Evolutionary conservation across 1,140 invertebrate genomes (phyloP).

Genomic region (Drosophila navojoa): DNA sequence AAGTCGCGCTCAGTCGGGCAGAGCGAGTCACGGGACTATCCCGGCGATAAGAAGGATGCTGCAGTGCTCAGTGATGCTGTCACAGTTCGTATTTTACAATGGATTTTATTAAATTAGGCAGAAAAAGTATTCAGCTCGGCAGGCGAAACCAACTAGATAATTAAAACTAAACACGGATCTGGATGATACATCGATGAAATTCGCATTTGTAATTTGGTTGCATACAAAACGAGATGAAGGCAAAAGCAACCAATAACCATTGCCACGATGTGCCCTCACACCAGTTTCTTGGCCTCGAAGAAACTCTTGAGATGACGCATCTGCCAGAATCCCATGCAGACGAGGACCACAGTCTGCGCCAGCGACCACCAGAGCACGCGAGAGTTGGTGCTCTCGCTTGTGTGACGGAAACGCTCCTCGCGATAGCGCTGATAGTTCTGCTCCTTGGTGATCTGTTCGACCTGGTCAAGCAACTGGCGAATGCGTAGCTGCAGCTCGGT

Average conservation of each 20-base stretch:
- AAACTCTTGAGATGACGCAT: constrained; percentile 99
- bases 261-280: constrained; percentile 86
- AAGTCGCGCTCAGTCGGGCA: constrained; percentile 54
- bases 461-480: constrained; percentile 97
- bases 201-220: constrained; percentile 45
- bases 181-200: constrained; percentile 66
- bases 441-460: constrained; percentile 99
- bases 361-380: constrained; percentile 99
- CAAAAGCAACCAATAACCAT: constrained; percentile 27
- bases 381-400: constrained; percentile 98
- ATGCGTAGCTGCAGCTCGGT: constrained; percentile 97
- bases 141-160: constrained; percentile 49
- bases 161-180: constrained; percentile 68
- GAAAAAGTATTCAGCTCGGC: constrained; percentile 54
- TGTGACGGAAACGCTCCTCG: constrained; percentile 98
- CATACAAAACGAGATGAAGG: constrained; percentile 42
- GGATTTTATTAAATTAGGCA: constrained; percentile 80
- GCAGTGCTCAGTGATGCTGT: background rate
- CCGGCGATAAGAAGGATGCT: constrained; percentile 45
- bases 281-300: constrained; percentile 99
- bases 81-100: constrained; percentile 64
- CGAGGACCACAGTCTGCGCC: constrained; percentile 94
- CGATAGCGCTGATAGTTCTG: constrained; percentile 99
- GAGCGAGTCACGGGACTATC: constrained; percentile 67
- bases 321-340: constrained; percentile 98